Percentiles rank a stretch among this genome's conserved stretches.
These are phyloP conservation scores for Oreocharis arfaki DNA, from an alignment of 2,113 vertebrate genomes.

Conservation along the genomic window DNA sequence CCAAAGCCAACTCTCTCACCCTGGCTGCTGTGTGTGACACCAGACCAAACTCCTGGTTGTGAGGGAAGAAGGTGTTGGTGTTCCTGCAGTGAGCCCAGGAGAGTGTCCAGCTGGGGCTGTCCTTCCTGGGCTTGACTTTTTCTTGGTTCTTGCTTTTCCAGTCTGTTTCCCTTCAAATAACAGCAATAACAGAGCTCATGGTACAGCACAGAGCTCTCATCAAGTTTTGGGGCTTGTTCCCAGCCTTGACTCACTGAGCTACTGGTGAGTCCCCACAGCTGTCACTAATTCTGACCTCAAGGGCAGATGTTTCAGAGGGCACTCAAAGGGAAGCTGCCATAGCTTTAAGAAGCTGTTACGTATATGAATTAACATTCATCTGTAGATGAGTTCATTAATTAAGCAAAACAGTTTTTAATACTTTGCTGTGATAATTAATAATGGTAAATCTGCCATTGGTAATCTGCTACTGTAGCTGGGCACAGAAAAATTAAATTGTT, in stretches of 20 bases:
- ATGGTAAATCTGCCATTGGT: constrained; percentile 60
- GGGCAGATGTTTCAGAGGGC: neutral
- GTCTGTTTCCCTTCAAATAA: neutral
- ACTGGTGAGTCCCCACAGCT: neutral
- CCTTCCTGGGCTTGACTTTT: neutral
- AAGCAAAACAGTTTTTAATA: constrained; percentile 66
- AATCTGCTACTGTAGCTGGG: constrained; percentile 28
- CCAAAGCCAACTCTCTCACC: neutral
- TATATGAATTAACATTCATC: constrained; percentile 54
- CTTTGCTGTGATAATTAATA: constrained; percentile 63
- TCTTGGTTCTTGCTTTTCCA: neutral
- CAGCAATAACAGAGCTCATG: neutral
- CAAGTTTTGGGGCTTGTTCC: neutral
- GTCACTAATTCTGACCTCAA: neutral
- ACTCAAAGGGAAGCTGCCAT: constrained; percentile 3
- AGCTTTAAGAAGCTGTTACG: constrained; percentile 49
- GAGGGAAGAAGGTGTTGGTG: neutral
- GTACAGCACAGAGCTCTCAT: neutral
- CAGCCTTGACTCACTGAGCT: neutral
- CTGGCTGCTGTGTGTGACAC: neutral
- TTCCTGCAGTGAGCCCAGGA: neutral
- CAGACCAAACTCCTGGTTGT: neutral
- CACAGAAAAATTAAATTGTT: constrained; percentile 58
- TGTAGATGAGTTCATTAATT: constrained; percentile 65
- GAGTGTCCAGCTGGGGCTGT: neutral